phyloP scores from a whole-genome alignment of 2,113 vertebrate genomes.

The Polypterus senegalus region DNA sequence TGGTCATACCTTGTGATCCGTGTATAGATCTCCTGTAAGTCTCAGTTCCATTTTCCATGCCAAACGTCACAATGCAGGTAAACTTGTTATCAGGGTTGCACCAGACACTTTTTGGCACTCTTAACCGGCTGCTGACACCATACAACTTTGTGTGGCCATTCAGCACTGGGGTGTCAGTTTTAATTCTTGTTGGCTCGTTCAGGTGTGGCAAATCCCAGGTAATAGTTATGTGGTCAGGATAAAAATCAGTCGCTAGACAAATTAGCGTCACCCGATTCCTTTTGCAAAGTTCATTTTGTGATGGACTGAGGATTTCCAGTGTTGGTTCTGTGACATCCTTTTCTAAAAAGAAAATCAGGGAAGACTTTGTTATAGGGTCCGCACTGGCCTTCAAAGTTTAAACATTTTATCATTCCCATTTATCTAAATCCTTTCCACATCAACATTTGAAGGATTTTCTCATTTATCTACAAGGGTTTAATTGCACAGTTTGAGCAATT shows the following conservation, averaged over 20 bases:
- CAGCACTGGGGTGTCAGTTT: slow-evolving; percentile 38
- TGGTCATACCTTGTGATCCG: neutral
- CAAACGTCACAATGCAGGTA: slow-evolving; percentile 48
- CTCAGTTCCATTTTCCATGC: neutral
- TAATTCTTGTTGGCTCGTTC: slow-evolving; percentile 14
- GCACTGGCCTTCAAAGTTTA: too few relatives aligned
- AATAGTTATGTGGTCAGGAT: slow-evolving; percentile 69
- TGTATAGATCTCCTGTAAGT: slow-evolving; percentile 4
- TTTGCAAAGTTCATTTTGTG: slow-evolving; percentile 36
- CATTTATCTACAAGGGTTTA: too few relatives aligned
- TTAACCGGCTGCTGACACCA: slow-evolving; percentile 64
- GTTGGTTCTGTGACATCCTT: neutral
- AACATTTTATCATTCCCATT: too few relatives aligned
- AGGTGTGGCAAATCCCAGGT: slow-evolving; percentile 42
- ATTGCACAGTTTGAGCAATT: too few relatives aligned
- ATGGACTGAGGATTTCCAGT: slow-evolving; percentile 53
- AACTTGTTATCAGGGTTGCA: slow-evolving; percentile 30
- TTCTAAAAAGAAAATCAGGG: slow-evolving; percentile 8
- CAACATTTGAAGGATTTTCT: too few relatives aligned
- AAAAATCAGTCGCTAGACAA: slow-evolving; percentile 66
- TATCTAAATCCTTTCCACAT: too few relatives aligned
- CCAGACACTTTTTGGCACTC: slow-evolving; percentile 41
- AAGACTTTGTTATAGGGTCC: neutral
- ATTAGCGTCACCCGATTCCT: slow-evolving; percentile 58
- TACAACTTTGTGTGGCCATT: slow-evolving; percentile 3